Base-by-base conservation (phyloP, 2,888 invertebrate genomes). In the Liposcelis brunnea region DNA sequence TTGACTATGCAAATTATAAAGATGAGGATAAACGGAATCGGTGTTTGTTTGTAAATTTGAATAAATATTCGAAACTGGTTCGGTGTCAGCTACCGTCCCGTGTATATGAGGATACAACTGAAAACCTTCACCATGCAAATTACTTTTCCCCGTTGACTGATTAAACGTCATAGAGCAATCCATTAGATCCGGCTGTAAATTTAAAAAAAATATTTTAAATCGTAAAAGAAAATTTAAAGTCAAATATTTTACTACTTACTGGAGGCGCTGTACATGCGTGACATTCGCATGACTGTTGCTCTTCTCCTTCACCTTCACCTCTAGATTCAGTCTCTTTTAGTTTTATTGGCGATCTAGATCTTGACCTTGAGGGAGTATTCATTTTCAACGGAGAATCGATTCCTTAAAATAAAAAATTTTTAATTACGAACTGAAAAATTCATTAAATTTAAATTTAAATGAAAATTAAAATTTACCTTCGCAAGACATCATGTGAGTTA, bases 21-120 rank as follows among this genome's bases (percentile, higher is more conserved):
- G 4, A 6, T 26, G 4, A 8, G 26, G 26, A 8, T 6, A 26
- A 26, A 26, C n/a, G n/a, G n/a, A 26, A 26, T 26, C 8, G 8
- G 4, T 8, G 26, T 26, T 26, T 26, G 26, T 26, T 26, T 26
- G 26, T 6, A 26, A 8, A 26, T 26, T 26, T 26, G 26, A 26
- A 26, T 26, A 26, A 26, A 26, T 26, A 26, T 35, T 10, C 14
- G 35, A 10, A 6, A 14, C 16, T 35, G 35, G 35, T 4, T 35
- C 35, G 6, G 10, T 16, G 10, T 35, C 10, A 5, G 10, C 35
- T 16, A 35, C 50, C 16, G 53, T 53, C 15, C 54, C 55, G 50
- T 55, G 54, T 38, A 55, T 55, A 42, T 55, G 55, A 31, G 55
- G 54, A 38, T 54, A 55, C 26, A 55, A 49, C 45, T 54, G 54